phyloP scores from a whole-genome alignment of 2,113 vertebrate species.

The Tragelaphus scriptus region DNA sequence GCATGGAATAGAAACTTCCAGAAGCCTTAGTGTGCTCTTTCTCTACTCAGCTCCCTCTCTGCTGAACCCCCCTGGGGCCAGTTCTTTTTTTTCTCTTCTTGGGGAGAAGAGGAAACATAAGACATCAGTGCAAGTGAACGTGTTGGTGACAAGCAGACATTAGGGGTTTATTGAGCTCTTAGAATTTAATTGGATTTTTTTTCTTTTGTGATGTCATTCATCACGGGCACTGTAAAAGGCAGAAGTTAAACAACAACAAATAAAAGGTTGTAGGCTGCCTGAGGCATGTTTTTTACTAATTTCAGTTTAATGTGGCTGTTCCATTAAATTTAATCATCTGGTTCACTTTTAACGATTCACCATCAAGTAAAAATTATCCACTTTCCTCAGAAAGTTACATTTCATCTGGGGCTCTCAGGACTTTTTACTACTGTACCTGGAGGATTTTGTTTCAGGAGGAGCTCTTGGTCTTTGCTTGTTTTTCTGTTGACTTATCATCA shows the following conservation, averaged over 20 bases:
- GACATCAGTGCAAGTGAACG: not conserved
- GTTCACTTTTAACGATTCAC: slow-evolving; percentile 69
- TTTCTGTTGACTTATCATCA: not conserved
- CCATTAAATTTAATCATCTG: slow-evolving; percentile 78
- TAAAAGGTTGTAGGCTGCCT: slow-evolving; percentile 76
- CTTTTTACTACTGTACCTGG: not conserved
- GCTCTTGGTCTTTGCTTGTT: not conserved
- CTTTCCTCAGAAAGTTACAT: not conserved
- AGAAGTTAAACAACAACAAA: slow-evolving; percentile 72
- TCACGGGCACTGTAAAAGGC: slow-evolving; percentile 71
- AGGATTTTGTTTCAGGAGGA: not conserved
- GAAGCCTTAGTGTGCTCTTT: not conserved
- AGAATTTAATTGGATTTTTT: slow-evolving; percentile 73
- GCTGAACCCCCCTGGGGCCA: not conserved
- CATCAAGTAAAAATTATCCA: slow-evolving; percentile 64
- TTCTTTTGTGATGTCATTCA: slow-evolving; percentile 69
- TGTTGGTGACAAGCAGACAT: slow-evolving; percentile 46
- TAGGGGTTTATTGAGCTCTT: slow-evolving; percentile 67
- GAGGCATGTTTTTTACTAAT: slow-evolving; percentile 71
- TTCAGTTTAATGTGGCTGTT: slow-evolving; percentile 74
- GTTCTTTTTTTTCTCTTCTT: slow-evolving; percentile 6
- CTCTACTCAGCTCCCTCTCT: not conserved
- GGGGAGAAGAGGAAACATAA: slow-evolving; percentile 19
- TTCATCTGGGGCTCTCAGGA: not conserved
- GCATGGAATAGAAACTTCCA: not conserved